A percentile compares a stretch with the other conserved stretches of the same genome.
Evolutionary conservation across 2,888 invertebrate genomes (phyloP).

Genomic region (Morinoia aosen): DNA sequence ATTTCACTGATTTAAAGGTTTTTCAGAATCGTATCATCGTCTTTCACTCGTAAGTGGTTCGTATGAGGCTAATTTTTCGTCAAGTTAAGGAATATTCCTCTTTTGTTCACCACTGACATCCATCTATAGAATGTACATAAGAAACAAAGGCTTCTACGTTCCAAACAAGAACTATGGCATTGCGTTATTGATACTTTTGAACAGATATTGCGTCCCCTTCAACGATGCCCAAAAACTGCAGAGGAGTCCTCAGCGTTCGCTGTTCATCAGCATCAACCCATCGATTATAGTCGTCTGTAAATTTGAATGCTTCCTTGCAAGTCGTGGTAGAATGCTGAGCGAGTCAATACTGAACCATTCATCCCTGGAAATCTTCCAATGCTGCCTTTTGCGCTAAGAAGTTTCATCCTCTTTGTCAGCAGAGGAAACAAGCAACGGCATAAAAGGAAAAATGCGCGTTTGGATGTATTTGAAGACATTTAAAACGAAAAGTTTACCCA

Average conservation of each 20-base stretch:
- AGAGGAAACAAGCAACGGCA: not conserved
- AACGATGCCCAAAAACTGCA: not conserved
- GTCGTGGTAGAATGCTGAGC: not conserved
- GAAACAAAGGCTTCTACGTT: not conserved
- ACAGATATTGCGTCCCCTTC: not conserved
- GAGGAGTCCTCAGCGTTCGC: not conserved
- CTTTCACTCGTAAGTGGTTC: too few relatives aligned
- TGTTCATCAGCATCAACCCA: not conserved
- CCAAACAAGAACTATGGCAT: not conserved
- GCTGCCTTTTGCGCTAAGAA: not conserved
- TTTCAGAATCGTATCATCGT: too few relatives aligned
- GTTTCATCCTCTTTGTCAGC: not conserved
- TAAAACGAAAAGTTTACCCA: too few relatives aligned
- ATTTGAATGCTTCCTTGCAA: not conserved
- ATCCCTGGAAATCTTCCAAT: not conserved
- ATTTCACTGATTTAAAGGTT: too few relatives aligned
- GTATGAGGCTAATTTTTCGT: too few relatives aligned
- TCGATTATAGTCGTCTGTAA: not conserved
- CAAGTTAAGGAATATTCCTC: too few relatives aligned
- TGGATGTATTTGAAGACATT: not conserved
- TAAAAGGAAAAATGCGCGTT: not conserved
- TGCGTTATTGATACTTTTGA: not conserved
- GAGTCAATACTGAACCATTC: not conserved
- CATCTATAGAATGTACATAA: not conserved
- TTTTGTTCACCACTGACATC: too few relatives aligned